These are phyloP conservation scores for Drosophila anceps DNA, from an alignment of 2,888 invertebrate genomes.

Conservation along the genomic window DNA sequence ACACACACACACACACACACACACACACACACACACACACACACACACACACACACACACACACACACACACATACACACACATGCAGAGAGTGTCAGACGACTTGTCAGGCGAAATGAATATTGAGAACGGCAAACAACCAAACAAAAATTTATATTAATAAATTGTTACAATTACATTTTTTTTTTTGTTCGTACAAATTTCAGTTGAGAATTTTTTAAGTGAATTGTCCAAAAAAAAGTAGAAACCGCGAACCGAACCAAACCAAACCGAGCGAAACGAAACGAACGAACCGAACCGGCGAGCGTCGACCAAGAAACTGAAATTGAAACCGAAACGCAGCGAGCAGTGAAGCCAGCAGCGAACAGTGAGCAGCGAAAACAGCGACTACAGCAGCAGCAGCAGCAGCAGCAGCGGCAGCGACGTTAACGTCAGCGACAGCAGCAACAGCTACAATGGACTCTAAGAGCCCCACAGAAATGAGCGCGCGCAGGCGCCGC, in stretches of 20 bases:
- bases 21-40: not conserved
- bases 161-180: conserved; percentile 38
- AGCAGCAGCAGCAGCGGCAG: conserved; percentile 13
- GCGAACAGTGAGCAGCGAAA: conserved; percentile 28
- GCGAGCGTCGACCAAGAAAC: conserved; percentile 77
- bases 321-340: conserved; percentile 71
- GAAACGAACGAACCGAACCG: conserved; percentile 69
- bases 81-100: not conserved
- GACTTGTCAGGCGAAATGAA: conserved; percentile 10
- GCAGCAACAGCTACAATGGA: conserved; percentile 29
- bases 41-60: not conserved
- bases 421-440: conserved; percentile 7
- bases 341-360: conserved; percentile 27
- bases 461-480: conserved; percentile 14
- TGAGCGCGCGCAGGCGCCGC: conserved; percentile 52
- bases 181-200: conserved; percentile 46
- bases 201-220: conserved; percentile 50
- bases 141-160: conserved; percentile 26
- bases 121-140: conserved; percentile 9
- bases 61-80: not conserved
- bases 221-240: conserved; percentile 15
- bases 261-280: conserved; percentile 32
- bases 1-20: not conserved
- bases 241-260: conserved; percentile 16
- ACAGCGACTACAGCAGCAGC: conserved; percentile 23